phyloP scores from a whole-genome alignment of 2,797 vertebrate genomes.

The Mus minutoides region DNA sequence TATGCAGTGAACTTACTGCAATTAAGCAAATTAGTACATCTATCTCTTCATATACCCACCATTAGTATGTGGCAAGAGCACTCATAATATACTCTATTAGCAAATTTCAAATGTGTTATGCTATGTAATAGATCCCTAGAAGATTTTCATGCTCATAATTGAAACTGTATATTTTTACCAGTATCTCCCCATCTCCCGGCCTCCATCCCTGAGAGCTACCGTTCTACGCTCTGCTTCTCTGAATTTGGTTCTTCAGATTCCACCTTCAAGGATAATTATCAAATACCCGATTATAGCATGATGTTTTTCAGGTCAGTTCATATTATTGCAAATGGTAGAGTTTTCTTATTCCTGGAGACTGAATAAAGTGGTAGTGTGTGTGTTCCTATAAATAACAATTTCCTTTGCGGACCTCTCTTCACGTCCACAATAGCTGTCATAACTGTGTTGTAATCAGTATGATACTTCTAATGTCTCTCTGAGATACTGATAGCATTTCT shows the following conservation, averaged over 20 bases:
- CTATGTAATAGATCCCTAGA: background rate
- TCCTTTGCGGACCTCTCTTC: background rate
- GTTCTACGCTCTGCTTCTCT: background rate
- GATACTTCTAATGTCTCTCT: background rate
- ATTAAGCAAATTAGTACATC: background rate
- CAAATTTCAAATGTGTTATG: background rate
- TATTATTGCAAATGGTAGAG: background rate
- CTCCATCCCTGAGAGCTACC: background rate
- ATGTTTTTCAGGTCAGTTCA: background rate
- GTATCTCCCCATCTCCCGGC: background rate
- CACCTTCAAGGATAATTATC: background rate
- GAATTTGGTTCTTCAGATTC: background rate
- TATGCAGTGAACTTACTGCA: background rate
- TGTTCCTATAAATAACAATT: background rate
- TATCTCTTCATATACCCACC: background rate
- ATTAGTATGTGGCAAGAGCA: background rate
- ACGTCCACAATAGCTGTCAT: background rate
- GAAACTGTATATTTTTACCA: background rate
- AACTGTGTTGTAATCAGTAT: background rate
- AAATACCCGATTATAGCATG: background rate
- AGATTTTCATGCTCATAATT: background rate
- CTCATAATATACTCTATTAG: background rate
- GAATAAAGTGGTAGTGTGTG: background rate
- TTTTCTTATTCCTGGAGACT: background rate
- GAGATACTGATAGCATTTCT: background rate